Percentiles rank a stretch among this genome's conserved stretches.
Evolutionary conservation across 1,140 invertebrate species (phyloP).

Genomic region (Leptinotarsa undecemlineata): DNA sequence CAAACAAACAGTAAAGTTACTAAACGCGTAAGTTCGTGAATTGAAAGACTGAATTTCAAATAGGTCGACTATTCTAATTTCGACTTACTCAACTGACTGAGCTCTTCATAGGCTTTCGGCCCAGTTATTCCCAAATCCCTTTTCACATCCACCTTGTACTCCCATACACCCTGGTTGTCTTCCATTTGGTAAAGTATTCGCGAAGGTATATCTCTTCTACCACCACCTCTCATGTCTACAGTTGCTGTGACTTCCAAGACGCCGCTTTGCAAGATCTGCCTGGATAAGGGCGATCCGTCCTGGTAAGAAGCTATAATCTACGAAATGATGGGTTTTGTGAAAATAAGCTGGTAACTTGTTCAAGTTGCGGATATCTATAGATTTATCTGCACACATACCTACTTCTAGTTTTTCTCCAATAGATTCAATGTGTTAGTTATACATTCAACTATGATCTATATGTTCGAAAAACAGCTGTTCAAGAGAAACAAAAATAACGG

Average conservation of each 20-base stretch:
- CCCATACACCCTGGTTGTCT: constrained; percentile 71
- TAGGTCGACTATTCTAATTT: no score
- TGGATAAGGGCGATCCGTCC: constrained; percentile 72
- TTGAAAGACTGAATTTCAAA: not conserved
- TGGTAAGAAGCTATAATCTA: constrained; percentile 77
- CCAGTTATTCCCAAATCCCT: constrained; percentile 58
- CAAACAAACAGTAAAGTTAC: no score
- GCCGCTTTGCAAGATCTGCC: constrained; percentile 60
- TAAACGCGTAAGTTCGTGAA: no score
- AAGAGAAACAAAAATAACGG: no score
- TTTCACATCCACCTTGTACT: constrained; percentile 74
- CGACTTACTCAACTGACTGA: constrained; percentile 43
- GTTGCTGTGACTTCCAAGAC: constrained; percentile 65
- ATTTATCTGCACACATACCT: no score
- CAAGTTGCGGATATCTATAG: no score
- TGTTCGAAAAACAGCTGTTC: no score
- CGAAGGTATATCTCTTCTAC: constrained; percentile 61
- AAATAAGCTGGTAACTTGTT: not conserved
- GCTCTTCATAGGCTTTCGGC: constrained; percentile 43
- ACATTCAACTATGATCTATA: no score
- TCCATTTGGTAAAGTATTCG: constrained; percentile 62
- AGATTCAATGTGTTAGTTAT: no score
- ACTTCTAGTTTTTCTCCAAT: no score
- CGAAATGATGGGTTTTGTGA: constrained; percentile 12
- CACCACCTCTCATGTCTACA: constrained; percentile 61